Conservation (phyloP, 2,888 invertebrate species). For the Drosophila pseudotalamancana region DNA sequence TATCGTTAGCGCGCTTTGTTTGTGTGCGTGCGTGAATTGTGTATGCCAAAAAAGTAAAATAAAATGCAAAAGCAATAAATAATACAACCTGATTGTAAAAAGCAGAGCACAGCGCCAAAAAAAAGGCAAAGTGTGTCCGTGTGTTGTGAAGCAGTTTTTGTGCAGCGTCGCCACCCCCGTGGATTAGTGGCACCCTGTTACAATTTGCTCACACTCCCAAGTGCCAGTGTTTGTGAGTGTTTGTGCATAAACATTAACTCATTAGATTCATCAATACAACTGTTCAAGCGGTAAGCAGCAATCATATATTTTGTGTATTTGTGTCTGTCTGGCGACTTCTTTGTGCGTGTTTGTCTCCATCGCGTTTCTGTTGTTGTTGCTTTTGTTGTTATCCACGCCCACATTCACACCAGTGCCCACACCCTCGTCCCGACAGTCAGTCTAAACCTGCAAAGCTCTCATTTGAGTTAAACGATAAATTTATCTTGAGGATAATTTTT, state of each 20-base stretch:
- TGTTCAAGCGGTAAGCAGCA: slow-evolving; percentile 48
- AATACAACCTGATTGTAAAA: slow-evolving; percentile 38
- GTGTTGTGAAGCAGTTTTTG: slow-evolving; percentile 49
- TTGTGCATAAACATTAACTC: slow-evolving; percentile 34
- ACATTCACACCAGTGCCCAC: slow-evolving; percentile 19
- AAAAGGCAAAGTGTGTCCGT: slow-evolving; percentile 22
- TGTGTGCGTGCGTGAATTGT: slow-evolving; percentile 19
- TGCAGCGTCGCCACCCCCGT: slow-evolving; percentile 80
- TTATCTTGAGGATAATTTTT: neutral
- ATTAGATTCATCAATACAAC: slow-evolving; percentile 1
- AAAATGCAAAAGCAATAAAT: slow-evolving; percentile 60
- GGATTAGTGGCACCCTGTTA: slow-evolving; percentile 82
- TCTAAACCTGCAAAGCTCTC: neutral
- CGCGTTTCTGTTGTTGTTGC: slow-evolving; percentile 15
- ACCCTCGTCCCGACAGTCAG: neutral
- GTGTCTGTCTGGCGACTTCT: slow-evolving; percentile 65
- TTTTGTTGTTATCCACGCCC: slow-evolving; percentile 21
- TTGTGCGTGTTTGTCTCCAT: slow-evolving; percentile 33
- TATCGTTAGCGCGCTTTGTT: slow-evolving; percentile 35
- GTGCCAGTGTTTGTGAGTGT: slow-evolving; percentile 38
- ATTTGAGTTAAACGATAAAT: neutral
- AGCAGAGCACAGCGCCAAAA: slow-evolving; percentile 66
- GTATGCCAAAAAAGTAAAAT: slow-evolving; percentile 38
- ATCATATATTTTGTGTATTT: slow-evolving; percentile 20
- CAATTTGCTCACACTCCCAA: slow-evolving; percentile 53